Evolutionary conservation across 2,888 invertebrate genomes (phyloP).

Genomic region (Mactromeris polynyma): DNA sequence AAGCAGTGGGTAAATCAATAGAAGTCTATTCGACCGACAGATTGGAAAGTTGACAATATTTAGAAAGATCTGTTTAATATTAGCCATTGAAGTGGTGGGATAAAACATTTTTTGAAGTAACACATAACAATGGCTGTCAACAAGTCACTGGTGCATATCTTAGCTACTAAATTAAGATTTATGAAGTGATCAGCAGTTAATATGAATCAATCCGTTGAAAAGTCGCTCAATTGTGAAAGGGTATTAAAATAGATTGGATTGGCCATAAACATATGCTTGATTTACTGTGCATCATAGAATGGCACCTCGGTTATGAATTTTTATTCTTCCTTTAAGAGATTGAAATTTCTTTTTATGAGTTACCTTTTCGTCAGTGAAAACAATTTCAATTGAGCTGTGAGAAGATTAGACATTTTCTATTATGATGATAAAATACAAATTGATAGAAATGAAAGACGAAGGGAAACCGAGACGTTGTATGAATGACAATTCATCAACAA

Average conservation of each 20-base stretch:
- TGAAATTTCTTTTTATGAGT: conserved; percentile 43
- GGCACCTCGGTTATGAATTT: conserved; percentile 50
- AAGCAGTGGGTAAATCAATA: too few relatives aligned
- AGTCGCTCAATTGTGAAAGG: conserved; percentile 54
- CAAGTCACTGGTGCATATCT: conserved; percentile 29
- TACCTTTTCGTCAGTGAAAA: conserved; percentile 35
- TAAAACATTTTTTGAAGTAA: background rate
- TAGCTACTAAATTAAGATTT: conserved; percentile 43
- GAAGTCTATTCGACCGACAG: too few relatives aligned
- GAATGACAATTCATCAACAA: background rate
- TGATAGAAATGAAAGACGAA: background rate
- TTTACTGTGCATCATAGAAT: conserved; percentile 45
- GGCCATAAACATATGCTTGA: conserved; percentile 51
- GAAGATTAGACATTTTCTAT: conserved; percentile 30
- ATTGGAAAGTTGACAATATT: too few relatives aligned
- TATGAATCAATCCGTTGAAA: conserved; percentile 39
- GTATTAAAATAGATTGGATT: conserved; percentile 66
- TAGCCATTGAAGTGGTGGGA: background rate
- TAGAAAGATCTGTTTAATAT: background rate
- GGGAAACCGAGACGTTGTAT: background rate
- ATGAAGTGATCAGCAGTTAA: conserved; percentile 45
- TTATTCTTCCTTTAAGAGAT: conserved; percentile 36
- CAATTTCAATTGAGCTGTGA: conserved; percentile 34
- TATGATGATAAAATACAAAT: conserved; percentile 30
- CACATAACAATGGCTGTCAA: conserved; percentile 47